Evolutionary conservation across 1,140 invertebrate genomes (phyloP).

Genomic region (Paraescarpia echinospica): DNA sequence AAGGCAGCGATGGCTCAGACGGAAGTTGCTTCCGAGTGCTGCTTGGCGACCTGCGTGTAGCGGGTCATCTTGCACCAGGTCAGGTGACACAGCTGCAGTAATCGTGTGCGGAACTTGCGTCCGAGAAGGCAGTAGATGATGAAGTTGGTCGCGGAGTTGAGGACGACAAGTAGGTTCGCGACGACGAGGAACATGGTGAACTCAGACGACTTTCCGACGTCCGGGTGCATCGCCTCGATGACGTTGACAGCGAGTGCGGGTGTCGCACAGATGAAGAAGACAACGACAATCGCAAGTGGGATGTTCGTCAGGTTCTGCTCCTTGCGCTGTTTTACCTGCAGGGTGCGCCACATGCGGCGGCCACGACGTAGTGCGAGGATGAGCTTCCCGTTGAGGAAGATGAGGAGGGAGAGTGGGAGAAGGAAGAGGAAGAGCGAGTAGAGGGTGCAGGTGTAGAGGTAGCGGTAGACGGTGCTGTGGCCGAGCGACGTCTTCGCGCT

Average conservation of each 20-base stretch:
- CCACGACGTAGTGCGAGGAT: constrained; percentile 27
- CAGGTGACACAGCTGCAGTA: constrained; percentile 16
- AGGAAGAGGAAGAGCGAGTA: constrained; percentile 32
- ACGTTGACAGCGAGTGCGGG: constrained; percentile 31
- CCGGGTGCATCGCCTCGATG: constrained; percentile 21
- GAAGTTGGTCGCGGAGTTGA: constrained; percentile 35
- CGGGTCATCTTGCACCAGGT: neutral
- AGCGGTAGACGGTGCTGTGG: constrained; percentile 26
- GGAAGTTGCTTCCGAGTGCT: neutral
- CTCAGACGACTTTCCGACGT: neutral
- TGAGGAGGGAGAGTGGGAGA: constrained; percentile 26
- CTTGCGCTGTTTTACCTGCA: constrained; percentile 24
- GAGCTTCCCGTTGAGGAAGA: constrained; percentile 28
- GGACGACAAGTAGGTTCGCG: constrained; percentile 31
- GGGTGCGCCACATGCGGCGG: constrained; percentile 25
- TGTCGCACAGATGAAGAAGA: constrained; percentile 33
- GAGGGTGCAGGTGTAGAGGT: constrained; percentile 28
- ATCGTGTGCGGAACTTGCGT: constrained; percentile 23
- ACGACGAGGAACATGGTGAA: constrained; percentile 28
- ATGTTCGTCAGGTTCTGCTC: constrained; percentile 34
- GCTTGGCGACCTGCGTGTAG: neutral
- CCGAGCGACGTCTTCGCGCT: constrained; percentile 16
- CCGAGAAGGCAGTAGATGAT: constrained; percentile 37
- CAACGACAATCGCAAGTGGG: constrained; percentile 31
- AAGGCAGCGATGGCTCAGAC: neutral